A percentile compares a stretch with the other conserved stretches of the same genome.
phyloP scores from a whole-genome alignment of 2,888 invertebrate species.

The Cactoblastis cactorum region DNA sequence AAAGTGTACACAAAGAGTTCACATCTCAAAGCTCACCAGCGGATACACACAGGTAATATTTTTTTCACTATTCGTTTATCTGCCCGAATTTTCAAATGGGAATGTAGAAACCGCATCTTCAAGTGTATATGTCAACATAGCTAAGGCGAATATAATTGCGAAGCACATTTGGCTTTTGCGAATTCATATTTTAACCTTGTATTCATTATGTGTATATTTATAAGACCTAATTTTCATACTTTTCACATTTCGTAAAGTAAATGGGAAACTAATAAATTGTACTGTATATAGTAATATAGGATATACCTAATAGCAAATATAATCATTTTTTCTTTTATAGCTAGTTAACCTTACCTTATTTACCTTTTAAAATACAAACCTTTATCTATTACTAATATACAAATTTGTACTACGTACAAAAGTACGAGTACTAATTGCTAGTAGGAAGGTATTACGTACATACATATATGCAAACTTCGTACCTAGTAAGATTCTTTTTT shows the following conservation, averaged over 20 bases:
- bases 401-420: too few species aligned
- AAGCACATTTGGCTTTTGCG: background rate
- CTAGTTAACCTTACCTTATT: too few species aligned
- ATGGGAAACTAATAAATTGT: too few species aligned
- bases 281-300: too few species aligned
- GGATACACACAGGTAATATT: conserved; percentile 95
- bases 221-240: background rate
- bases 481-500: too few species aligned
- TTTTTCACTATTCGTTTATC: background rate
- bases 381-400: too few species aligned
- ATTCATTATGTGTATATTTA: background rate
- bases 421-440: too few species aligned
- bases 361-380: too few species aligned
- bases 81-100: background rate
- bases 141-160: conserved; percentile 1
- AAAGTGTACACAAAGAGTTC: conserved; percentile 99
- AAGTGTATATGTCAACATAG: conserved; percentile 17
- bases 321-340: too few species aligned
- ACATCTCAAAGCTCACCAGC: conserved; percentile 97
- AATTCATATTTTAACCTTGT: background rate
- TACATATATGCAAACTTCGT: too few species aligned
- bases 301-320: too few species aligned
- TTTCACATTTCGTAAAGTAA: background rate
- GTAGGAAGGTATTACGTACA: too few species aligned
- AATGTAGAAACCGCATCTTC: conserved; percentile 18